Evolutionary conservation across 2,797 vertebrate genomes (phyloP).

Genomic region (Schizopygopsis malacanthus): DNA sequence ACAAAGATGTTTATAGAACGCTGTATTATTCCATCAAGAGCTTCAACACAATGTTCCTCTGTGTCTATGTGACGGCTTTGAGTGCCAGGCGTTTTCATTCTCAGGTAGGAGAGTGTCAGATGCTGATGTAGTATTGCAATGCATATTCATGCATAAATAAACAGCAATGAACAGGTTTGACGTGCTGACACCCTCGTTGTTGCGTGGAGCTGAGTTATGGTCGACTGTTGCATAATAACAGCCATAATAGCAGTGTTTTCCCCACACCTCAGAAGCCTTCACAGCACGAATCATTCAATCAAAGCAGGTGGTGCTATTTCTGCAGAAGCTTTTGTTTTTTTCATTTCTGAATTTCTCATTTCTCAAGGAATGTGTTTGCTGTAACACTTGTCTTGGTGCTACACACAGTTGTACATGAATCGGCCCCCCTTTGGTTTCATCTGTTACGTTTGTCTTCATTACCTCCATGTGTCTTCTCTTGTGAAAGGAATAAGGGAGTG

Average conservation of each 20-base stretch:
- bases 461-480: slow-evolving; percentile 2
- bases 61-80: slow-evolving; percentile 31
- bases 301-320: slow-evolving; percentile 41
- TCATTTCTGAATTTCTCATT: not conserved
- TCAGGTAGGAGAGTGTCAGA: slow-evolving; percentile 40
- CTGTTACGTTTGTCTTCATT: slow-evolving; percentile 19
- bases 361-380: slow-evolving; percentile 12
- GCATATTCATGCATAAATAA: slow-evolving; percentile 62
- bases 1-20: slow-evolving; percentile 48
- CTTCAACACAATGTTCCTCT: slow-evolving; percentile 47
- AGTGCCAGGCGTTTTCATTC: slow-evolving; percentile 35
- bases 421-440: slow-evolving; percentile 11
- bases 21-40: slow-evolving; percentile 44
- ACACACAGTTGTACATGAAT: slow-evolving; percentile 15
- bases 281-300: slow-evolving; percentile 41
- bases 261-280: slow-evolving; percentile 22
- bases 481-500: not conserved
- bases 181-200: slow-evolving; percentile 51
- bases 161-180: slow-evolving; percentile 51
- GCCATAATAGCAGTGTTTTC: slow-evolving; percentile 30
- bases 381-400: slow-evolving; percentile 7
- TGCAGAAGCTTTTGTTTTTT: not conserved
- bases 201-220: slow-evolving; percentile 42
- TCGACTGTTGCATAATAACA: slow-evolving; percentile 52
- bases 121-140: slow-evolving; percentile 38